These are phyloP conservation scores for Micropoecilia bifurca DNA, from an alignment of 2,797 vertebrate genomes.

Conservation along the genomic window DNA sequence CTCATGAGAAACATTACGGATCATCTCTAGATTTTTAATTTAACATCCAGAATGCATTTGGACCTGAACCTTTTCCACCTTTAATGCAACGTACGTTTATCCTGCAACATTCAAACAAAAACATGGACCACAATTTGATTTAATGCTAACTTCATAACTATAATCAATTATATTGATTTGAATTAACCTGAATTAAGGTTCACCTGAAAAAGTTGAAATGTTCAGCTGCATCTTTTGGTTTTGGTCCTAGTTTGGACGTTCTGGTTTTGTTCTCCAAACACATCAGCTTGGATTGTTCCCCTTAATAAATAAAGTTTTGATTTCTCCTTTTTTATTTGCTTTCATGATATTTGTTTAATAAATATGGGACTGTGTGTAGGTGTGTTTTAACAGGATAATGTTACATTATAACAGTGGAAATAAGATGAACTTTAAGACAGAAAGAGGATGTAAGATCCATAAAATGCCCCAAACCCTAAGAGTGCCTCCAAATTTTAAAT, in stretches of 20 bases:
- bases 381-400: background rate
- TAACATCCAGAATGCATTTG: background rate
- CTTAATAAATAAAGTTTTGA: background rate
- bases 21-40: background rate
- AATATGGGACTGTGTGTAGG: background rate
- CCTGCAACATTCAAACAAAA: background rate
- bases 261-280: background rate
- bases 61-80: background rate
- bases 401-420: background rate
- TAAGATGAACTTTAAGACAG: background rate
- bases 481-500: background rate
- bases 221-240: background rate
- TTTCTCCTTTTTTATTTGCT: background rate
- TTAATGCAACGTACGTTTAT: background rate
- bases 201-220: background rate
- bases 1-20: background rate
- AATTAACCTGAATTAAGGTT: background rate
- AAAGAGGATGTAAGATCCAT: background rate
- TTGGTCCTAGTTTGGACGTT: background rate
- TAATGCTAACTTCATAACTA: background rate
- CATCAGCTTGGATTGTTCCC: background rate
- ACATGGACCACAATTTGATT: background rate
- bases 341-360: background rate
- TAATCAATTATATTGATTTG: background rate
- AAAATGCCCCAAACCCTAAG: background rate